phyloP scores from a whole-genome alignment of 1,140 invertebrate species.

The Euwallacea fornicatus region DNA sequence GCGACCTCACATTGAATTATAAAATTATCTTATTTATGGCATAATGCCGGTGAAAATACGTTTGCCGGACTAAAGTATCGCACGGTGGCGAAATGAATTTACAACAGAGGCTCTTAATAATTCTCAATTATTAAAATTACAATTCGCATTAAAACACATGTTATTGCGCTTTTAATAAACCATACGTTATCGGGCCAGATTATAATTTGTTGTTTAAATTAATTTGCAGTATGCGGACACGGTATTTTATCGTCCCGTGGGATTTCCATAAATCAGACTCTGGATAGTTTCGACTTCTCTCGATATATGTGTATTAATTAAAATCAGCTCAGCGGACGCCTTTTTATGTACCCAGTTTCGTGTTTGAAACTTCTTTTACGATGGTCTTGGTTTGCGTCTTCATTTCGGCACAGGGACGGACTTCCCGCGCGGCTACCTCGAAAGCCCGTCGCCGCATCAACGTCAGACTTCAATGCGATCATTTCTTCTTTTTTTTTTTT shows the following conservation, averaged over 20 bases:
- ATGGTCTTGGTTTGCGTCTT: constrained; percentile 18
- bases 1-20: constrained; percentile 23
- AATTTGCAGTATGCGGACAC: constrained; percentile 43
- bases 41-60: constrained; percentile 32
- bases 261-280: constrained; percentile 43
- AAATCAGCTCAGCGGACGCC: constrained; percentile 17
- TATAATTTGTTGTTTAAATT: constrained; percentile 49
- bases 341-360: constrained; percentile 25
- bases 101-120: constrained; percentile 48
- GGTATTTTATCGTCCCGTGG: constrained; percentile 39
- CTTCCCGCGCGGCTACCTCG: background rate
- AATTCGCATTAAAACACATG: constrained; percentile 47
- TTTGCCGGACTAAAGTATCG: constrained; percentile 23
- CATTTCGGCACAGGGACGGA: constrained; percentile 6
- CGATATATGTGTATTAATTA: constrained; percentile 40
- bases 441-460: too few relatives aligned
- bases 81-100: constrained; percentile 42
- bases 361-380: constrained; percentile 27
- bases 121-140: constrained; percentile 52
- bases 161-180: constrained; percentile 51
- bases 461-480: too few relatives aligned
- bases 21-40: constrained; percentile 40
- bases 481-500: too few relatives aligned
- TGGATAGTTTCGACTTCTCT: constrained; percentile 26
- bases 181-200: constrained; percentile 45